Conservation (phyloP, 2,888 invertebrate species). For the Xestia c-nigrum region DNA sequence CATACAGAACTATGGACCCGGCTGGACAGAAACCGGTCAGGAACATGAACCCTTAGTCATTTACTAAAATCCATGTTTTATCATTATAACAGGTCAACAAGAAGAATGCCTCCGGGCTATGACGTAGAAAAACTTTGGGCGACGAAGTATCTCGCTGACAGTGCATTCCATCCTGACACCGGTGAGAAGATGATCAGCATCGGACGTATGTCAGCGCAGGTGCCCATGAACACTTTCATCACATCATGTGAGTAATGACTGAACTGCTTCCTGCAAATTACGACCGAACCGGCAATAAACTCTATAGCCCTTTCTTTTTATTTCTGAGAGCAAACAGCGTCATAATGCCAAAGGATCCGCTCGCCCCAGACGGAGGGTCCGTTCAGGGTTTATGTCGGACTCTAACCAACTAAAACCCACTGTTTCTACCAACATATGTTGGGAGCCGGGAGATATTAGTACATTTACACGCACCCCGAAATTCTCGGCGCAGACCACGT, state of each 20-base stretch:
- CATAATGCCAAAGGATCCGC: not conserved
- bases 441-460: too few relatives aligned
- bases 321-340: not conserved
- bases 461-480: not conserved
- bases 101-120: slow-evolving; percentile 90
- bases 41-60: not conserved
- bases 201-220: slow-evolving; percentile 99
- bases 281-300: not conserved
- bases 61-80: not conserved
- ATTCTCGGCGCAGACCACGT: not conserved
- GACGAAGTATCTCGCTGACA: slow-evolving; percentile 98
- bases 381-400: not conserved
- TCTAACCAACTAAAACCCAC: not conserved
- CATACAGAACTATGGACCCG: not conserved
- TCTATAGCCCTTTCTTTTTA: not conserved
- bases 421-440: not conserved
- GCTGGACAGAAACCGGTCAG: not conserved
- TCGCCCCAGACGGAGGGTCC: too few relatives aligned
- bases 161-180: slow-evolving; percentile 99
- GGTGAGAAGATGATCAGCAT: slow-evolving; percentile 98
- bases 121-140: slow-evolving; percentile 96
- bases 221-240: slow-evolving; percentile 98
- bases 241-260: slow-evolving; percentile 92
- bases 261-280: not conserved
- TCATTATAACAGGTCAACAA: slow-evolving; percentile 73